Evolutionary conservation across 2,797 vertebrate genomes (phyloP).

Genomic region (Sebastes umbrosus): DNA sequence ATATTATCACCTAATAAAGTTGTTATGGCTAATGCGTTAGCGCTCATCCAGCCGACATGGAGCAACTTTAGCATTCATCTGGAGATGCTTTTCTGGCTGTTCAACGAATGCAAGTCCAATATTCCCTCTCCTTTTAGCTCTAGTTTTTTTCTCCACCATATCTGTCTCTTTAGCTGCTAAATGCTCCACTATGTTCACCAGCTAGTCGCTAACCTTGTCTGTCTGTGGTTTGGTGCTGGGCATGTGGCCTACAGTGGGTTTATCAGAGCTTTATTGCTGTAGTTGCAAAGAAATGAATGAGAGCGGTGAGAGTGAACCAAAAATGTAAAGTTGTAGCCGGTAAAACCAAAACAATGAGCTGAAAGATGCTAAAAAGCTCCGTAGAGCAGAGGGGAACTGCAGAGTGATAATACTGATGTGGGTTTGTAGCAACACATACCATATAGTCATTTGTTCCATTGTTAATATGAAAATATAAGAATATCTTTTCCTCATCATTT

Average conservation of each 20-base stretch:
- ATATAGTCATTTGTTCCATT: too few species aligned
- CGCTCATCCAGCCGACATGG: too few species aligned
- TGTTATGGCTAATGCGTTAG: too few species aligned
- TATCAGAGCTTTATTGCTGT: not conserved
- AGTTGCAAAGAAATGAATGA: not conserved
- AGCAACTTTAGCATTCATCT: too few species aligned
- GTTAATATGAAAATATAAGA: too few species aligned
- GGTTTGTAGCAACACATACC: too few species aligned
- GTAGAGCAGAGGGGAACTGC: not conserved
- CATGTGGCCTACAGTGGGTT: not conserved
- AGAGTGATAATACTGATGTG: not conserved
- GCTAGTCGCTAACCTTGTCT: not conserved
- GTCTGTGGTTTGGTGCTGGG: not conserved
- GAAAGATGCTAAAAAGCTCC: not conserved
- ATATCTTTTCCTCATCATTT: not conserved
- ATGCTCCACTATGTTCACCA: not conserved
- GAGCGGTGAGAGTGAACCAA: not conserved
- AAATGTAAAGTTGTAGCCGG: not conserved
- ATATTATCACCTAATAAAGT: too few species aligned
- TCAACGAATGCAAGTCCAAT: too few species aligned
- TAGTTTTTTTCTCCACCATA: not conserved
- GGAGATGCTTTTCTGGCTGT: too few species aligned
- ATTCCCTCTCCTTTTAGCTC: too few species aligned
- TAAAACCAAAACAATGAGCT: not conserved
- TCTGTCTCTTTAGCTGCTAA: not conserved